Evolutionary conservation across 1,140 invertebrate species (phyloP), one percentile per base, ranked within the genome.

Genomic region (Mizuhopecten yessoensis): DNA sequence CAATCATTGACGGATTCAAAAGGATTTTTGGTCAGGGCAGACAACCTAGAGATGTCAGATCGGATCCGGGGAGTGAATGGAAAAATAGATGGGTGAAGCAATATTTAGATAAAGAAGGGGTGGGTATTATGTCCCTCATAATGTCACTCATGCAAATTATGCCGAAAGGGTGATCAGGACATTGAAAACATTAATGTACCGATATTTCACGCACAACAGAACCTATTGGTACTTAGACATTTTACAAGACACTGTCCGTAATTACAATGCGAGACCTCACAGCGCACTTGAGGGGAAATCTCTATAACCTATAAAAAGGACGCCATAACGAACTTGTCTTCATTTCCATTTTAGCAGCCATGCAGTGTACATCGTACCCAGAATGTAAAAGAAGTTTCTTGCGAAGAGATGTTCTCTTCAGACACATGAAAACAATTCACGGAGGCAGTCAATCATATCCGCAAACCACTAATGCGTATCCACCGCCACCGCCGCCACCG

Each of bases 151-250:
- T 15, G 42, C 88, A 39, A 88, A 88, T 29, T 45, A 88, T 45
- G 88, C 88, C 7, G 17, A 89, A 57, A 57, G 88, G 75, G 42
- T 89, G 0, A 89, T 89, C 23, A 49, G 45, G 15, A 89, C 88
- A 23, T 34, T 42, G 3, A 88, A 88, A 88, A 33, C 20, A 9
- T 9, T 42, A 7, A 45, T 88, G 88, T 88, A 42, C 34, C 88
- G 36, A 0, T 45, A 75, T 87, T 34, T 87, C 33, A 39, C 34
- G 34, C 86, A 87, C 34, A 87, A 34, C 2, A 9, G n/a, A 33
- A 34, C 36, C 0, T 34, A 34, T 34, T 17, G 15, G 0, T 87
- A 20, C 7, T 20, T 29, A 34, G 86, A 87, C 3, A n/a, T 75
- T 75, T 75, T 75, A n/a, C 57, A 29, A 17, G n/a, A 75, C 57